A percentile compares a stretch with the other conserved stretches of the same genome.
phyloP scores from a whole-genome alignment of 2,888 invertebrate genomes.

The Alentia gelatinosa region DNA sequence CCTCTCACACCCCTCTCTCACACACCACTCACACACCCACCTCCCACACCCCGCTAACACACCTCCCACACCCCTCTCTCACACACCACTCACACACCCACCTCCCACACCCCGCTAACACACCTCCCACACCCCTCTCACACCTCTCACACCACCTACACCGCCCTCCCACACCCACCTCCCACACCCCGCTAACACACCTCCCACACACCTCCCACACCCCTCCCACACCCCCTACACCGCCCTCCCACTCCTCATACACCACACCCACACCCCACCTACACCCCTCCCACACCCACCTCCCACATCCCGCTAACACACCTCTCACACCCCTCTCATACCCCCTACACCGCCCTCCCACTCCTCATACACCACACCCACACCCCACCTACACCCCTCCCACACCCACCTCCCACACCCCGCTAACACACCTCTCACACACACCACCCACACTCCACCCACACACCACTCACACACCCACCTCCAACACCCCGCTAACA shows the following conservation, averaged over 20 bases:
- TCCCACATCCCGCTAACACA: too few relatives aligned
- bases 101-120: too few relatives aligned
- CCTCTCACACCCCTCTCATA: background rate
- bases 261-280: background rate
- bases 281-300: background rate
- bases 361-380: background rate
- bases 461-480: background rate
- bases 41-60: too few relatives aligned
- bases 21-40: too few relatives aligned
- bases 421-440: background rate
- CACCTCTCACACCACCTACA: too few relatives aligned
- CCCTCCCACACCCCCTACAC: background rate
- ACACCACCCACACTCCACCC: too few relatives aligned
- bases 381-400: background rate
- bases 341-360: background rate
- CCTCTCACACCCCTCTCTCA: background rate
- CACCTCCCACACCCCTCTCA: too few relatives aligned
- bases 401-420: background rate
- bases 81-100: background rate
- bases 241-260: background rate
- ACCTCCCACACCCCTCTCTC: background rate
- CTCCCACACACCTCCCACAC: too few relatives aligned
- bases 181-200: too few relatives aligned
- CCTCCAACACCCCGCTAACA: background rate
- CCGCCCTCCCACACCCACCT: too few relatives aligned